Base-by-base conservation (phyloP, 2,888 invertebrate species). In the Calliphora vomitoria region DNA sequence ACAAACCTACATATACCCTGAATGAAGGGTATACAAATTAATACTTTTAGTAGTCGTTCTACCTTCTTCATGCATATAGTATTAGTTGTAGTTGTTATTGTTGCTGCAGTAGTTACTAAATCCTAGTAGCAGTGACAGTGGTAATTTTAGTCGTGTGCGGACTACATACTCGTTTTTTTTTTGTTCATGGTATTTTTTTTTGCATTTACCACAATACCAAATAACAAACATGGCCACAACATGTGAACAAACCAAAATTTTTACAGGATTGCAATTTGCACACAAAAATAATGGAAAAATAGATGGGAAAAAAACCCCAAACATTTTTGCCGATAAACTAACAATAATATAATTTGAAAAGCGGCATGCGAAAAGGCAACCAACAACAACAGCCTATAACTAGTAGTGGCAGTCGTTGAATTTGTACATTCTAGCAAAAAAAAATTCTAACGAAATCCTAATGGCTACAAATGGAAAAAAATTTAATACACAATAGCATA, bases 151-250 rank as follows among this genome's bases (percentile, higher is more conserved):
- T 41, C 25, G 35, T 72, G n/a, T 50, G 38, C 8, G 11, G 11
- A 47, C 20, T 20, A 60, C 38, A 55, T 13, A 3, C 6, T 10
- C n/a, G 8, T 10, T 41, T 3, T 58, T 10, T 58, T 74, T 38
- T n/a, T n/a, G n/a, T n/a, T 74, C 41, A 3, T n/a, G 31, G 13
- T n/a, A n/a, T 31, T 1, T 58, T 58, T 25, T 35, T 11, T 20
- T 8, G 35, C 13, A 68, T 76, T 20, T 18, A 85, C 83, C 84
- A 15, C 84, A 85, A 74, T 44, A 68, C 79, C 84, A 35, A 62
- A 68, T 69, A 85, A 75, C 79, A 80, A 80, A 80, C 68, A 74
- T 62, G 66, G 50, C 74, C 80, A 85, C 80, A 85, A 79, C 66
- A 84, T 79, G 72, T 84, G 84, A 84, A 79, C 25, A 78, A 84